Base-by-base conservation (phyloP, 1,140 invertebrate species). In the Pogonomyrmex barbatus region DNA sequence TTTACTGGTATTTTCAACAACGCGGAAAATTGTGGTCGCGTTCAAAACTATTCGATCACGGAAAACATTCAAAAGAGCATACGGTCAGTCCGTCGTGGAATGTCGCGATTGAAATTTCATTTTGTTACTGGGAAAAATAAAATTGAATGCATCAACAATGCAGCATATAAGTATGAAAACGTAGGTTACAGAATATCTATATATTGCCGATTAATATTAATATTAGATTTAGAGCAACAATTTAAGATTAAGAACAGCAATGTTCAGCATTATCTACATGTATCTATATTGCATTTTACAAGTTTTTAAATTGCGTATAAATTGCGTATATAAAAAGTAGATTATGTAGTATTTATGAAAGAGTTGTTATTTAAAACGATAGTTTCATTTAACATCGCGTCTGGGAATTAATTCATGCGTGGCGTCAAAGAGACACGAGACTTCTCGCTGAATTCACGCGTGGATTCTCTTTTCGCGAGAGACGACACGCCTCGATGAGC, bases 101-200 rank as follows among this genome's bases (percentile, higher is more conserved):
- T 2, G 54, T 75, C 24, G 36, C 71, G 39, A 73, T 73, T 73
- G 33, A 75, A 75, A 58, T 75, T 75, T 75, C 36, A n/a, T 75
- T 54, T 39, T 36, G 54, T 75, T 58, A 30, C n/a, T 39, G 36
- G n/a, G 30, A 58, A 75, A 75, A 75, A 56, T 75, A 9, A 56
- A 75, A 42, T 24, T n/a, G n/a, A 36, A 75, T 36, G n/a, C 8
- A 9, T 12, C 30, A 33, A 39, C n/a, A 10, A 56, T 24, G 39
- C 52, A 39, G 1, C 24, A 42, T 4, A 6, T 30, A 24, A 24
- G 24, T 24, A 30, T 39, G 30, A 0, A 4, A 14, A 50, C 17
- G 42, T 45, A 45, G 42, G 8, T 4, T 4, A 10, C 24, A 24
- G 24, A 33, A 54, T 36, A 39, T 45, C 14, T 12, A 17, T 54